Evolutionary conservation across 2,113 vertebrate species (phyloP).

Genomic region (Albula glossodonta): DNA sequence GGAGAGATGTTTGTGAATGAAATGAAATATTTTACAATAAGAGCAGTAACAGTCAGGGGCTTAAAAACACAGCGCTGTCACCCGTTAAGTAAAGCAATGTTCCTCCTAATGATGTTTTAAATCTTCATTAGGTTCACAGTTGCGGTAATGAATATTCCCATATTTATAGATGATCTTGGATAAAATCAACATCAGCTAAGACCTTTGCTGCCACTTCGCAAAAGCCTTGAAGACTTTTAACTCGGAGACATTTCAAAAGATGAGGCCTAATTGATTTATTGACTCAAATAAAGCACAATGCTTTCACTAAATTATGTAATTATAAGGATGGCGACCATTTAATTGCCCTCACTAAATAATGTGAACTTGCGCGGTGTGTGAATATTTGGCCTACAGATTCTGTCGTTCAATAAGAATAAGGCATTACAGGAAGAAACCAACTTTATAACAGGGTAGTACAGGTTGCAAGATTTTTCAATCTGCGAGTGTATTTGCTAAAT

Average conservation of each 20-base stretch:
- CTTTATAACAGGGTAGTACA: too few species aligned
- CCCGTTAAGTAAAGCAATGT: not conserved
- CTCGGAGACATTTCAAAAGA: constrained; percentile 23
- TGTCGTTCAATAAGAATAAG: not conserved
- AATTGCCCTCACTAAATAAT: constrained; percentile 11
- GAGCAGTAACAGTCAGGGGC: not conserved
- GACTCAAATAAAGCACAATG: constrained; percentile 15
- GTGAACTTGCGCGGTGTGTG: not conserved
- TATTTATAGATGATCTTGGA: constrained; percentile 23
- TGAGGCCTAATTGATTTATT: constrained; percentile 37
- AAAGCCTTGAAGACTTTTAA: constrained; percentile 16
- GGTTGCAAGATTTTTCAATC: too few species aligned
- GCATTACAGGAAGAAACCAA: not conserved
- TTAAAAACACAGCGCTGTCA: not conserved
- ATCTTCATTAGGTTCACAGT: constrained; percentile 39
- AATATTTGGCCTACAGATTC: not conserved
- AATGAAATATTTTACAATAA: not conserved
- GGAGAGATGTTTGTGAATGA: not conserved
- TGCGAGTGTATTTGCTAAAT: too few species aligned
- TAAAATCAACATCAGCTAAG: constrained; percentile 25
- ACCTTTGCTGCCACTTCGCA: constrained; percentile 16
- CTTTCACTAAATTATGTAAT: constrained; percentile 26
- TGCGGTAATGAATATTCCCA: constrained; percentile 27
- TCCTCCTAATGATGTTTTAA: constrained; percentile 16
- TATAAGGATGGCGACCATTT: constrained; percentile 13